Evolutionary conservation across 1,140 invertebrate species (phyloP).

Genomic region (Drosophila aff.): DNA sequence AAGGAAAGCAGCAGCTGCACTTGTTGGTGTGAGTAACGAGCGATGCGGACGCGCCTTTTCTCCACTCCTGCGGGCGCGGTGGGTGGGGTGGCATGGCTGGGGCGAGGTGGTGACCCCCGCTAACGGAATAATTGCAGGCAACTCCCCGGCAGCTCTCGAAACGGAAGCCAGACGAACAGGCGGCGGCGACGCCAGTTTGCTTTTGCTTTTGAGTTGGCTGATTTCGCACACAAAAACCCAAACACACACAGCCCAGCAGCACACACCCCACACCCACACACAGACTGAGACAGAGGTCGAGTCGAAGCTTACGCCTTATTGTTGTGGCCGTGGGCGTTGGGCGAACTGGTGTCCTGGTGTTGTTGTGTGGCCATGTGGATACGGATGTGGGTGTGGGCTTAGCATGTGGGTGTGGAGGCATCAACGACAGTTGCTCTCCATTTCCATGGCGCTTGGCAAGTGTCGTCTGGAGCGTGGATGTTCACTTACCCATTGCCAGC

Average conservation of each 20-base stretch:
- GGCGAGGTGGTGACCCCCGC: slow-evolving; percentile 63
- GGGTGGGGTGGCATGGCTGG: not conserved
- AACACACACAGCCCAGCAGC: slow-evolving; percentile 6
- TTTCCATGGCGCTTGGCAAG: slow-evolving; percentile 76
- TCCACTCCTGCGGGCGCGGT: slow-evolving; percentile 22
- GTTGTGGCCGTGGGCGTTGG: slow-evolving; percentile 53
- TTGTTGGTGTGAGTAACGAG: slow-evolving; percentile 80
- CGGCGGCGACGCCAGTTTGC: slow-evolving; percentile 44
- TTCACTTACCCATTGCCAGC: slow-evolving; percentile 26
- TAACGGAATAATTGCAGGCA: slow-evolving; percentile 83
- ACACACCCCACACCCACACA: slow-evolving; percentile 13
- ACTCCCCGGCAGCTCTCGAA: slow-evolving; percentile 60
- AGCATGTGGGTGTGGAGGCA: slow-evolving; percentile 31
- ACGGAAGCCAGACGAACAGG: slow-evolving; percentile 78
- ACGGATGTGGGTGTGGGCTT: slow-evolving; percentile 13
- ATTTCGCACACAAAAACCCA: slow-evolving; percentile 66
- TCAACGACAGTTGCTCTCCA: slow-evolving; percentile 53
- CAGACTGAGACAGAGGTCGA: slow-evolving; percentile 52
- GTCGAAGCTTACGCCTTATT: slow-evolving; percentile 59
- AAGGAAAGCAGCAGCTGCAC: slow-evolving; percentile 70
- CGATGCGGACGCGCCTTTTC: slow-evolving; percentile 77
- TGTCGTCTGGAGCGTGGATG: slow-evolving; percentile 75
- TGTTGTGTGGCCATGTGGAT: slow-evolving; percentile 48
- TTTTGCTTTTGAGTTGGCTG: slow-evolving; percentile 66
- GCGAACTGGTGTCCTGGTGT: slow-evolving; percentile 15